Evolutionary conservation across 1,140 invertebrate species (phyloP).

Genomic region (Bombus impatiens): DNA sequence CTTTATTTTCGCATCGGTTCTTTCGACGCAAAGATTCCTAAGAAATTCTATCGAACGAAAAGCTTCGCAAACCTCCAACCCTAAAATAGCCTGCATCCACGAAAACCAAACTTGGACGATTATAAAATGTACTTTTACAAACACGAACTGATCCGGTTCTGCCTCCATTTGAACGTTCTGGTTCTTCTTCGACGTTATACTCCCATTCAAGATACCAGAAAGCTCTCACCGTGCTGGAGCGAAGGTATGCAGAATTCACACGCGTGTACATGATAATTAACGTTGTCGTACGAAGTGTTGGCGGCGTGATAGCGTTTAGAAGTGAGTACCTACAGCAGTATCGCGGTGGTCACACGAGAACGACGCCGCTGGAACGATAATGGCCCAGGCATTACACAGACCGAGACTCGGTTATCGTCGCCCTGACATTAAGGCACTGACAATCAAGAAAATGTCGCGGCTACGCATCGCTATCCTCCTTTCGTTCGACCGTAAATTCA

Average conservation of each 20-base stretch:
- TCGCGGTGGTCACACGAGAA: slow-evolving; percentile 21
- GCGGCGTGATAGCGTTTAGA: slow-evolving; percentile 30
- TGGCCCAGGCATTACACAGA: slow-evolving; percentile 1
- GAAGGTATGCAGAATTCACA: slow-evolving; percentile 11
- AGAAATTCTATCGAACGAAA: too few relatives aligned
- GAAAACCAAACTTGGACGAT: too few relatives aligned
- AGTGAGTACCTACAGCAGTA: neutral
- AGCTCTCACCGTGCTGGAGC: neutral
- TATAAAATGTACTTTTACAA: neutral
- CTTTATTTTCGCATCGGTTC: too few relatives aligned
- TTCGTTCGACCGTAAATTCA: neutral
- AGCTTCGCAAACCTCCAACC: too few relatives aligned
- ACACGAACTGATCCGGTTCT: neutral
- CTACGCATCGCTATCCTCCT: neutral
- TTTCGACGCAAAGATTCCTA: too few relatives aligned
- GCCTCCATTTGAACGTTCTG: neutral
- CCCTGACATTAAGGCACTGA: slow-evolving; percentile 18
- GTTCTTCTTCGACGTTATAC: neutral
- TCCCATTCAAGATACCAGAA: neutral
- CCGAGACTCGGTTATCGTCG: slow-evolving; percentile 20
- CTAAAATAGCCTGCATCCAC: too few relatives aligned
- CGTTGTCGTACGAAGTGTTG: slow-evolving; percentile 21
- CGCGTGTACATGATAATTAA: slow-evolving; percentile 27
- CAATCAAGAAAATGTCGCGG: slow-evolving; percentile 32
- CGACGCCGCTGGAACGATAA: slow-evolving; percentile 18